These are phyloP conservation scores for Vanessa tameamea DNA, from an alignment of 1,140 invertebrate genomes.

Conservation along the genomic window DNA sequence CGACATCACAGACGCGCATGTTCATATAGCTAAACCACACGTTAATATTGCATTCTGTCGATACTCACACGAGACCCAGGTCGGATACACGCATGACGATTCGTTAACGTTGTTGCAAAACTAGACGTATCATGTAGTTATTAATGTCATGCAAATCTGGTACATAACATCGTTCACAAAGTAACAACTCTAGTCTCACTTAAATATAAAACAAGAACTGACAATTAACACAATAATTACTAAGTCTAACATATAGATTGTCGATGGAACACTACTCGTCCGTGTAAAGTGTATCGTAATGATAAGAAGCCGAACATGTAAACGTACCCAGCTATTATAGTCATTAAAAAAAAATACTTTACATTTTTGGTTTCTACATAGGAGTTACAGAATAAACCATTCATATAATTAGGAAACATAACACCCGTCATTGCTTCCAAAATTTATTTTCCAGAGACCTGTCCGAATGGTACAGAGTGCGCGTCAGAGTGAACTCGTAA, in stretches of 20 bases:
- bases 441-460: slow-evolving; percentile 88
- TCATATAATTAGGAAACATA: slow-evolving; percentile 45
- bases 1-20: slow-evolving; percentile 53
- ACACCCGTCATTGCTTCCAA: slow-evolving; percentile 77
- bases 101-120: slow-evolving; percentile 48
- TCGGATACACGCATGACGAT: slow-evolving; percentile 56
- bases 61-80: slow-evolving; percentile 55
- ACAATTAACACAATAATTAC: not conserved
- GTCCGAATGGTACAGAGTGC: slow-evolving; percentile 87
- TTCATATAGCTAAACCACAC: slow-evolving; percentile 60
- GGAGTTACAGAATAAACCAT: slow-evolving; percentile 24
- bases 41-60: slow-evolving; percentile 80
- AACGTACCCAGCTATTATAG: not conserved
- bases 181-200: slow-evolving; percentile 33
- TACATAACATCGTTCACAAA: slow-evolving; percentile 48
- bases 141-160: slow-evolving; percentile 41
- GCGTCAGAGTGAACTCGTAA: slow-evolving; percentile 89
- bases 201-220: slow-evolving; percentile 40
- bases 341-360: not conserved
- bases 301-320: slow-evolving; percentile 2
- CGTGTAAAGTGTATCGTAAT: not conserved
- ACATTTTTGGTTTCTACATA: slow-evolving; percentile 15
- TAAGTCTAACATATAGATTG: not conserved
- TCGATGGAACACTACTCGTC: not conserved
- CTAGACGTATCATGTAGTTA: slow-evolving; percentile 37